Conservation (phyloP, 2,797 vertebrate genomes). For the Ibycter americanus region DNA sequence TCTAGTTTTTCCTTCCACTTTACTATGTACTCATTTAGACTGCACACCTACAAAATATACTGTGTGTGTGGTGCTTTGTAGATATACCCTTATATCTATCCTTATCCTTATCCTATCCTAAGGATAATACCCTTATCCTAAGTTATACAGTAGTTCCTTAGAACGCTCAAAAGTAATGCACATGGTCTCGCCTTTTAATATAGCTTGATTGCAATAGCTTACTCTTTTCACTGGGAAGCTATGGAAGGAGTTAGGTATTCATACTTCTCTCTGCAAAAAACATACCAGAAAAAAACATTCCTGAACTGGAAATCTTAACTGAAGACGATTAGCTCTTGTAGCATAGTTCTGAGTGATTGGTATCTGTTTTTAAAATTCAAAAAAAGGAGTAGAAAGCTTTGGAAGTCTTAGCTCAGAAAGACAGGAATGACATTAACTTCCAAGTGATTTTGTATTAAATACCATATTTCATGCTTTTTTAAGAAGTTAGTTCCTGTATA, state of each 20-base stretch:
- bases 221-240: neutral
- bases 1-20: neutral
- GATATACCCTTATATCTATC: too few relatives aligned
- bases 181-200: neutral
- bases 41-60: neutral
- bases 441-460: neutral
- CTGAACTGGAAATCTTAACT: neutral
- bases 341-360: neutral
- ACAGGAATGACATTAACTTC: neutral
- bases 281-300: neutral
- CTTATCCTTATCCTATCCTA: too few relatives aligned
- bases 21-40: neutral
- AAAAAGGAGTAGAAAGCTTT: neutral
- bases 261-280: neutral
- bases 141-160: neutral
- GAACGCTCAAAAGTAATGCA: neutral
- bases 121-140: neutral
- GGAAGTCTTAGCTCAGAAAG: neutral
- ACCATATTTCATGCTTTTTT: neutral
- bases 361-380: neutral
- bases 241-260: neutral
- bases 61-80: neutral
- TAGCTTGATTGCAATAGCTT: neutral
- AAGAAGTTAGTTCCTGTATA: neutral
- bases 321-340: neutral